Percentiles rank a stretch among this genome's conserved stretches.
phyloP scores from a whole-genome alignment of 2,113 vertebrate species.

The Bettongia penicillata region DNA sequence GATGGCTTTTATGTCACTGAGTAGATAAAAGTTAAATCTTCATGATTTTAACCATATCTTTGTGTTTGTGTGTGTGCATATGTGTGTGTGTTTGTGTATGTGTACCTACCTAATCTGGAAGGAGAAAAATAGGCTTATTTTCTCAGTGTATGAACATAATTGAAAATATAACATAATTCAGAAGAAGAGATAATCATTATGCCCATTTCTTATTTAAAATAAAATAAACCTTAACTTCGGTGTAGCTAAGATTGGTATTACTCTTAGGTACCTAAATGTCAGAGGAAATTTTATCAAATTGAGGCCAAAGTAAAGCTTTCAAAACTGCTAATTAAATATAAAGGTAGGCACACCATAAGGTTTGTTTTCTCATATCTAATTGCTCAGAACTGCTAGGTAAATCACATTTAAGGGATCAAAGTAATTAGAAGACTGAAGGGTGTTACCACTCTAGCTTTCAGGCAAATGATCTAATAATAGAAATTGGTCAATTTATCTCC shows the following conservation, averaged over 20 bases:
- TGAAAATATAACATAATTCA: not conserved
- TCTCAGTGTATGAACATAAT: not conserved
- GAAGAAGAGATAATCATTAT: not conserved
- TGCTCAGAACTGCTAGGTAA: slow-evolving; percentile 56
- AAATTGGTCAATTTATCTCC: slow-evolving; percentile 78
- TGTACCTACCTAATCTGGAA: not conserved
- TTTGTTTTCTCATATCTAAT: slow-evolving; percentile 36
- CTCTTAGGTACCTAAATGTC: slow-evolving; percentile 28
- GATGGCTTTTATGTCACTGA: too few relatives aligned
- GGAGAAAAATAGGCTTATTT: not conserved
- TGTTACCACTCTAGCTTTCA: slow-evolving; percentile 65
- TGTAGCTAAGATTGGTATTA: not conserved
- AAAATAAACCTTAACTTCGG: not conserved
- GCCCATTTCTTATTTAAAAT: not conserved
- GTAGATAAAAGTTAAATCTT: not conserved
- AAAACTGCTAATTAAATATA: slow-evolving; percentile 42
- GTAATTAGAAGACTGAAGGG: slow-evolving; percentile 60
- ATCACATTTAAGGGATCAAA: slow-evolving; percentile 55
- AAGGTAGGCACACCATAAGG: not conserved
- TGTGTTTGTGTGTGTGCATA: too few relatives aligned
- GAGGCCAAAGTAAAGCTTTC: slow-evolving; percentile 19
- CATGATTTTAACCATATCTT: not conserved
- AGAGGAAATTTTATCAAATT: not conserved
- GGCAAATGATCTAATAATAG: slow-evolving; percentile 72
- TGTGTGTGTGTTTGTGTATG: too few relatives aligned